phyloP scores from a whole-genome alignment of 1,140 invertebrate species.

The Pollicipes pollicipes region DNA sequence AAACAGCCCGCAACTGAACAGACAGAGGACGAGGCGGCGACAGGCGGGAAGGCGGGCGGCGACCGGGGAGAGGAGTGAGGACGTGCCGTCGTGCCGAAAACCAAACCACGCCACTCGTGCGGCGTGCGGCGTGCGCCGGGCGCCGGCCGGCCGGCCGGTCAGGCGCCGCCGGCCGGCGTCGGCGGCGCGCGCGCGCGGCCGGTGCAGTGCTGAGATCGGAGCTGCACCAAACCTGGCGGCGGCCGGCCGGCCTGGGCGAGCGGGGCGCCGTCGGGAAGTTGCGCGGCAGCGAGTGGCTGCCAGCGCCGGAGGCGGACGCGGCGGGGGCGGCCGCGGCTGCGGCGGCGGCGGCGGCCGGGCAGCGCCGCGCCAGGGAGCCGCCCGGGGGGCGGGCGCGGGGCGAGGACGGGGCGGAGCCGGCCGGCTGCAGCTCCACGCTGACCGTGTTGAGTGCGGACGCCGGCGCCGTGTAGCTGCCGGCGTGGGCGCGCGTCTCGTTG shows the following conservation, averaged over 20 bases:
- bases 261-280: neutral
- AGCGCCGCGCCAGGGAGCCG: slow-evolving; percentile 2
- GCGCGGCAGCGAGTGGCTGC: slow-evolving; percentile 3
- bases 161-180: no score
- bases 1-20: no score
- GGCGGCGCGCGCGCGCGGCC: no score
- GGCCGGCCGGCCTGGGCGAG: slow-evolving; percentile 3
- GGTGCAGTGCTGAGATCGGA: no score
- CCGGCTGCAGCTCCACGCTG: slow-evolving; percentile 66
- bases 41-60: no score
- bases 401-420: no score
- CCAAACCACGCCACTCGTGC: no score
- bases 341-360: slow-evolving; percentile 22
- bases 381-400: slow-evolving; percentile 5
- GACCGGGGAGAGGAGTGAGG: no score
- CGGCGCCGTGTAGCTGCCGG: slow-evolving; percentile 68
- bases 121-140: no score
- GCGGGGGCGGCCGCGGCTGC: neutral
- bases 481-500: slow-evolving; percentile 57
- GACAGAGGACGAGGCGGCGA: no score
- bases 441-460: slow-evolving; percentile 84
- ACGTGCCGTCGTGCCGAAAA: no score
- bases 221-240: slow-evolving; percentile 4
- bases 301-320: neutral
- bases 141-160: no score